Percentiles rank a stretch among this genome's conserved stretches.
Conservation (phyloP, 2,888 invertebrate genomes). For the Zelleria hepariella region DNA sequence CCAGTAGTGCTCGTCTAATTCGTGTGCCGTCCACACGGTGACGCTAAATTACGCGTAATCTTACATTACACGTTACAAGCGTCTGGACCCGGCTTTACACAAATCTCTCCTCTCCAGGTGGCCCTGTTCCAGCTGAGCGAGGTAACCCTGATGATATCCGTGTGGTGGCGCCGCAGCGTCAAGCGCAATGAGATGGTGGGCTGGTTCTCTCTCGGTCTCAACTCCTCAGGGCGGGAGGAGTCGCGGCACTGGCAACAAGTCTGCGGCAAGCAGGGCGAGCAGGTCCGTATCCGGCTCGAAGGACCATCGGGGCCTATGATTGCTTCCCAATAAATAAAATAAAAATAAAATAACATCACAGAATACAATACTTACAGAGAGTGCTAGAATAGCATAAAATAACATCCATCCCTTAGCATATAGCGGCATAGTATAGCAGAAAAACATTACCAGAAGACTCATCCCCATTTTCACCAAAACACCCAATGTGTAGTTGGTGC, state of each 20-base stretch:
- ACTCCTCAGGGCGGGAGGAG: slow-evolving; percentile 93
- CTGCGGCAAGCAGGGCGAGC: slow-evolving; percentile 89
- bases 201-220: slow-evolving; percentile 94
- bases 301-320: background rate
- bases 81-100: background rate
- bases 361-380: too few relatives aligned
- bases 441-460: too few relatives aligned
- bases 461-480: too few relatives aligned
- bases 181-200: slow-evolving; percentile 97
- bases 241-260: slow-evolving; percentile 94
- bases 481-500: too few relatives aligned
- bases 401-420: too few relatives aligned
- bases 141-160: slow-evolving; percentile 94
- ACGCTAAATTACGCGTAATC: too few relatives aligned
- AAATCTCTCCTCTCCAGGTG: slow-evolving; percentile 74
- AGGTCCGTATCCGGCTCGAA: slow-evolving; percentile 64
- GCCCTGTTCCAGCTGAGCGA: slow-evolving; percentile 95
- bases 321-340: too few relatives aligned
- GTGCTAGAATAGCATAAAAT: too few relatives aligned
- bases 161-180: slow-evolving; percentile 92
- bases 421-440: too few relatives aligned
- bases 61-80: background rate
- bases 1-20: too few relatives aligned
- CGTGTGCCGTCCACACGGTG: too few relatives aligned
- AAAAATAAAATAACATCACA: too few relatives aligned